phyloP scores from a whole-genome alignment of 2,888 invertebrate species.

The Deilephila porcellus region DNA sequence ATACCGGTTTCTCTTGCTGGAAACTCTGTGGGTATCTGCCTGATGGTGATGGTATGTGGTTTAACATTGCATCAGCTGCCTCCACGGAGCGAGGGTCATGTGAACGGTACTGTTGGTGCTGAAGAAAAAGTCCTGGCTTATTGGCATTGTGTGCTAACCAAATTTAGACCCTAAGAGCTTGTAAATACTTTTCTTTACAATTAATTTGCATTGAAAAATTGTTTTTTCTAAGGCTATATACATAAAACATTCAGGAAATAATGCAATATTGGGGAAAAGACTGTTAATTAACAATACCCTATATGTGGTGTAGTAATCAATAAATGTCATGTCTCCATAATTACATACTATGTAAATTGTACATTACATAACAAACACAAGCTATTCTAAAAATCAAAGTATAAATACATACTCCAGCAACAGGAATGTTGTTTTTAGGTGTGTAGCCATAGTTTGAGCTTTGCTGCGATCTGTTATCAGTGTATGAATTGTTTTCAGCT shows the following conservation, averaged over 20 bases:
- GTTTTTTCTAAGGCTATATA: too few relatives aligned
- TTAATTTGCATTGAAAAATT: too few relatives aligned
- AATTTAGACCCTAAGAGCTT: too few relatives aligned
- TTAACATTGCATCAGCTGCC: constrained; percentile 45
- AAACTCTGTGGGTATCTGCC: constrained; percentile 40
- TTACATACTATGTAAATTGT: too few relatives aligned
- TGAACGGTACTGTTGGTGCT: constrained; percentile 35
- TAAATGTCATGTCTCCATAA: too few relatives aligned
- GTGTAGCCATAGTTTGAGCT: constrained; percentile 45
- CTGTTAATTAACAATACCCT: too few relatives aligned
- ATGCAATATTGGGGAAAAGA: too few relatives aligned
- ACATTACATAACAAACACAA: too few relatives aligned
- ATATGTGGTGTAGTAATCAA: too few relatives aligned
- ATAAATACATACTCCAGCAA: constrained; percentile 42
- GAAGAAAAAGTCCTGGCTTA: not conserved
- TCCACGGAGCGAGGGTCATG: constrained; percentile 56
- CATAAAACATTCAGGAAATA: too few relatives aligned
- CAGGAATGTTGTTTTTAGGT: constrained; percentile 41
- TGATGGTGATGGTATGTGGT: constrained; percentile 34
- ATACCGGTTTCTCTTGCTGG: constrained; percentile 54
- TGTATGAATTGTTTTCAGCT: constrained; percentile 33
- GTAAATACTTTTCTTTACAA: too few relatives aligned
- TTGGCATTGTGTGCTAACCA: not conserved
- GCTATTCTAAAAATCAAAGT: not conserved
- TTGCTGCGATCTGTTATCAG: constrained; percentile 38